A percentile compares a stretch with the other conserved stretches of the same genome.
Conservation (phyloP, 35 echinoderm and acorn worm species). For the Chiridota heheva region DNA sequence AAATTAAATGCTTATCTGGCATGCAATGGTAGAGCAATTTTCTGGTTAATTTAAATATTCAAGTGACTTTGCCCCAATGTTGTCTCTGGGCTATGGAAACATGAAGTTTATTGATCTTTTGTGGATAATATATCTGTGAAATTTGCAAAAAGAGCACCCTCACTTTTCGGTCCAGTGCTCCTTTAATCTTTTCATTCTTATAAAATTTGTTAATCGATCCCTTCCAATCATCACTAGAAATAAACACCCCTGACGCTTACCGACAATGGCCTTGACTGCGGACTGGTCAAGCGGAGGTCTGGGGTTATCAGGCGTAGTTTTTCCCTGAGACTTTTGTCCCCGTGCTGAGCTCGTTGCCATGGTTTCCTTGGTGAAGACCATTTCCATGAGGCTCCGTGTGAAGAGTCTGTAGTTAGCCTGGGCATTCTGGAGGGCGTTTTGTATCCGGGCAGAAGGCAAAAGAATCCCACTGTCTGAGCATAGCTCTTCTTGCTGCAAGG, state of each 20-base stretch:
- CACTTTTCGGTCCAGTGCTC: too few species aligned
- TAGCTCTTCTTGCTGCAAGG: constrained; percentile 12
- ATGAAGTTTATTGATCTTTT: too few species aligned
- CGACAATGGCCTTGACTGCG: constrained; percentile 39
- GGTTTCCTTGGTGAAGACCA: constrained; percentile 48
- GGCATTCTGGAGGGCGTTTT: constrained; percentile 15
- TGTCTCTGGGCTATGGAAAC: too few species aligned
- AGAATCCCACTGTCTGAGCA: constrained; percentile 41
- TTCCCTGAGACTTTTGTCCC: constrained; percentile 33
- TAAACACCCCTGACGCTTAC: constrained; percentile 2
- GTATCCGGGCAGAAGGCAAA: constrained; percentile 17
- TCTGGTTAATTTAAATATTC: too few species aligned
- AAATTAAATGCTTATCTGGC: too few species aligned
- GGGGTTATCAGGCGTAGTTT: constrained; percentile 12
- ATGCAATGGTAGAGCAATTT: too few species aligned
- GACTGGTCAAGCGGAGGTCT: constrained; percentile 37
- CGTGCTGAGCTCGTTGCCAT: constrained; percentile 40
- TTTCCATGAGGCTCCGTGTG: constrained; percentile 38
- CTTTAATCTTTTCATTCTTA: too few species aligned
- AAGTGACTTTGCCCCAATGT: too few species aligned
- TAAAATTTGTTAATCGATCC: too few species aligned
- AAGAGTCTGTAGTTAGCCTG: constrained; percentile 42
- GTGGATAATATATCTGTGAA: too few species aligned
- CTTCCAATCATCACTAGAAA: too few species aligned
- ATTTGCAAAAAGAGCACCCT: too few species aligned